Percentiles rank a stretch among this genome's conserved stretches.
Conservation (phyloP, 2,113 vertebrate species). For the Psammodynastes pulverulentus region DNA sequence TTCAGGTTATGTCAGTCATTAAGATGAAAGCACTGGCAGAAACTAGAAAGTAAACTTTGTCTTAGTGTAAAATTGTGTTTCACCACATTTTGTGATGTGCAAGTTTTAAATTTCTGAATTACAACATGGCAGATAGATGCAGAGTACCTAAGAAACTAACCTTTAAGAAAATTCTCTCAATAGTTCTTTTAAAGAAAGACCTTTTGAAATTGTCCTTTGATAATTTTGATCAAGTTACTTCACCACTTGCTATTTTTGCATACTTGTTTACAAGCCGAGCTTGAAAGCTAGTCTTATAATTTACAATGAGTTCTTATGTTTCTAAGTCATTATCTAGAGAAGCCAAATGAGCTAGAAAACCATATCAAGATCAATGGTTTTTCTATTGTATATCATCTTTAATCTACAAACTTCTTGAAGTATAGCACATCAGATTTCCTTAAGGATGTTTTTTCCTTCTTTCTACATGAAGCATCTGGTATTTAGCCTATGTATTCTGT, state of each 20-base stretch:
- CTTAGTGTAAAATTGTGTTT: not conserved
- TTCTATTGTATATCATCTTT: conserved; percentile 14
- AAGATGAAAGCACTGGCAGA: not conserved
- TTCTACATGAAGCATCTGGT: not conserved
- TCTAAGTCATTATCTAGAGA: conserved; percentile 48
- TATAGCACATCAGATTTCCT: accelerated
- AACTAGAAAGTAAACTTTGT: conserved; percentile 20
- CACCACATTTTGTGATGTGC: conserved; percentile 9
- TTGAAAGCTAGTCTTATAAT: conserved; percentile 60
- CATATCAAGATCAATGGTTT: not conserved
- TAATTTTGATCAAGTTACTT: conserved; percentile 53
- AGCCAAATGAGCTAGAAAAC: conserved; percentile 22
- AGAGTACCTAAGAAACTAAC: not conserved
- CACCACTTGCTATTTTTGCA: conserved; percentile 51
- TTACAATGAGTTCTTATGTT: conserved; percentile 54
- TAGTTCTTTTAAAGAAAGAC: not conserved
- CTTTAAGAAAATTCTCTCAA: conserved; percentile 13
- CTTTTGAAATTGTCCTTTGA: conserved; percentile 27
- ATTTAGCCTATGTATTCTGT: not conserved
- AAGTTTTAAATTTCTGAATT: conserved; percentile 37
- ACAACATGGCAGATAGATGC: not conserved
- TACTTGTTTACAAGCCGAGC: conserved; percentile 57
- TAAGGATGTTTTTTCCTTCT: not conserved
- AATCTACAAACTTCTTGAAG: not conserved
- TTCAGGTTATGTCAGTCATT: not conserved